Base-by-base conservation (phyloP, 2,113 vertebrate genomes). In the Campylomormyrus tamandua region DNA sequence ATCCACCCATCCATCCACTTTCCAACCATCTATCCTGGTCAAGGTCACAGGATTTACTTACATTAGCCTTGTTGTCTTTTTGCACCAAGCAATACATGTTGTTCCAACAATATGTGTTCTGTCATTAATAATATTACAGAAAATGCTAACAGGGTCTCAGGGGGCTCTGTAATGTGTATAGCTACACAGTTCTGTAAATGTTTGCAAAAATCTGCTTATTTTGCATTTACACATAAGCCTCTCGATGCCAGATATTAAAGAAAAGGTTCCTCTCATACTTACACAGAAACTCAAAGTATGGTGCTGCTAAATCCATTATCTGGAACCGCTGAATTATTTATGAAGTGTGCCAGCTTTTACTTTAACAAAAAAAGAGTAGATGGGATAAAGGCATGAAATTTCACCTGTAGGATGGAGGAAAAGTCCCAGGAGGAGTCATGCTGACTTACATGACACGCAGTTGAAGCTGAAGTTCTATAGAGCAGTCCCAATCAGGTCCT, bases 121-220 rank as follows among this genome's bases (percentile, higher is more conserved):
- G 35, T 80, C 35, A 80, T 80, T 42, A 80, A 42, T 42, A 80
- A 39, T 39, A 80, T 42, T 35, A 74, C 66, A 11, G 35, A 74
- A 80, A 42, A 80, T 80, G 74, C 13, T 8, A 80, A 80, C 35
- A 19, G 17, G 74, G 35, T 19, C 17, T 80, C 35, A 80, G 15
- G 74, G 35, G 74, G 13, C 15, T 80, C 15, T 42, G 74, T 42
- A 42, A 80, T 80, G 35, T 80, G 35, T 42, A 15, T 19, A 42
- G 35, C 74, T 17, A 42, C 35, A 80, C 31, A 80, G 74, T 80
- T 39, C 74, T 80, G 1, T 80, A 80, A 35, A 80, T 80, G 74
- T 80, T 80, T 80, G 35, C 74, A 80, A 80, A 80, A 80, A 80
- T 19, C 74, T 80, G 74, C 74, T 80, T 80, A 80, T 42, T 80